Base-by-base conservation (phyloP, 1,140 invertebrate species). In the Meloidogyne floridensis region DNA sequence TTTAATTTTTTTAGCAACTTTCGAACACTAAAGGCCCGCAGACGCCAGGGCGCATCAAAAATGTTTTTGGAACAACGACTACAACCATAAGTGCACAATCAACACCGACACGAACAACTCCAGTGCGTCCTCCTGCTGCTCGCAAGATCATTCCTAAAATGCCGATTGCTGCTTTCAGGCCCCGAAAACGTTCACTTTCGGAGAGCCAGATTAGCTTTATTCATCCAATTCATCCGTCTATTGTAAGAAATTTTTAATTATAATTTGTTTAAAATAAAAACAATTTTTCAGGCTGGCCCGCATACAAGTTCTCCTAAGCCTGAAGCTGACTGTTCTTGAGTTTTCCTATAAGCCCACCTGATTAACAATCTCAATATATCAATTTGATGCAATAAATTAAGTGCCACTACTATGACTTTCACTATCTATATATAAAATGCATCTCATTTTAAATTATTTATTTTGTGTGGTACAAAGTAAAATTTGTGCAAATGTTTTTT, bases 101-200 rank as follows among this genome's bases (percentile, higher is more conserved):
- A 43, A 15, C 20, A 2, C 59, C 65, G 8, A 53, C 43, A 72
- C 59, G 32, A 32, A 32, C 20, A 43, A 15, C 20, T 2, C 59
- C 65, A 20, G 20, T 11, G 43, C 59, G 54, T 43, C 20, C 18
- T n/a, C 20, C 18, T 43, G 56, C 42, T 11, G 65, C 7, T 47
- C 59, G 32, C 18, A 56, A 42, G 13, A 0, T 32, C 77, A 18
- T 18, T 47, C 43, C 10, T 18, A 71, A 51, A 56, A 65, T 20
- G 20, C 54, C 9, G 5, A 18, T 20, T 43, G 43, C 11, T 6
- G 53, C 53, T 54, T 54, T 3, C 20, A 71, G 65, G 15, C 18
- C 54, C 71, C 20, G 77, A 5, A 79, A 79, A n/a, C 77, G 77
- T 8, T 79, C 77, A 5, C 53, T 79, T 71, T 79, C 77, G 20